A percentile compares a stretch with the other conserved stretches of the same genome.
Conservation (phyloP, 2,888 invertebrate genomes). For the Xylota sylvarum region DNA sequence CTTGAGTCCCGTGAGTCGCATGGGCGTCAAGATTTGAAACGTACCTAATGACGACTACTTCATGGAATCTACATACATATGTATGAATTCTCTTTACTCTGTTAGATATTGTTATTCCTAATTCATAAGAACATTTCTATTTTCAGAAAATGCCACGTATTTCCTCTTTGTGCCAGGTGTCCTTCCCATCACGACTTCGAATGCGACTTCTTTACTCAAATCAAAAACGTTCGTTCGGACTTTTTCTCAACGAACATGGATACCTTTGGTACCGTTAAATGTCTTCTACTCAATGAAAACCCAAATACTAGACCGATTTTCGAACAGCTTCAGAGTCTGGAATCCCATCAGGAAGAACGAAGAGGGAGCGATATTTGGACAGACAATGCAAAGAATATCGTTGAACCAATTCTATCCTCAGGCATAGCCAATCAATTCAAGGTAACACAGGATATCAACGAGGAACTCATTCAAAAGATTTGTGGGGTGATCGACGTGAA, state of each 20-base stretch:
- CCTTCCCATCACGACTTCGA: conserved; percentile 85
- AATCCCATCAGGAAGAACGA: conserved; percentile 87
- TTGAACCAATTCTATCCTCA: conserved; percentile 80
- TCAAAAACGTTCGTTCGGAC: conserved; percentile 78
- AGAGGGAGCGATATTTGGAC: conserved; percentile 86
- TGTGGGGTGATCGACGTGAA: conserved; percentile 92
- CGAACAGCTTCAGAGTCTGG: conserved; percentile 86
- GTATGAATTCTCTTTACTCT: too few relatives aligned
- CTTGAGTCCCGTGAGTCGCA: too few relatives aligned
- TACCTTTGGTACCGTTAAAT: conserved; percentile 84
- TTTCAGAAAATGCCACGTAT: conserved; percentile 86
- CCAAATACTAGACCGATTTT: conserved; percentile 84
- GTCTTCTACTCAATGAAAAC: conserved; percentile 85
- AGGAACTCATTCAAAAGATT: conserved; percentile 87
- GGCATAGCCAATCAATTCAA: conserved; percentile 78
- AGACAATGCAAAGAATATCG: conserved; percentile 85
- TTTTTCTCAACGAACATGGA: conserved; percentile 78
- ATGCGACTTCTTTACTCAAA: conserved; percentile 85
- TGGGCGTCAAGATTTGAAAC: too few relatives aligned
- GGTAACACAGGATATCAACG: conserved; percentile 82
- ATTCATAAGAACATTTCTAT: background rate
- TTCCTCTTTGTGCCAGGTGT: conserved; percentile 85
- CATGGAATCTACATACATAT: too few relatives aligned
- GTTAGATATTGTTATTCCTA: too few relatives aligned
- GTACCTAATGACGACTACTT: too few relatives aligned